Evolutionary conservation across 2,888 invertebrate genomes (phyloP), one percentile per base, ranked within the genome.

Genomic region (Mechanitis mazaeus): DNA sequence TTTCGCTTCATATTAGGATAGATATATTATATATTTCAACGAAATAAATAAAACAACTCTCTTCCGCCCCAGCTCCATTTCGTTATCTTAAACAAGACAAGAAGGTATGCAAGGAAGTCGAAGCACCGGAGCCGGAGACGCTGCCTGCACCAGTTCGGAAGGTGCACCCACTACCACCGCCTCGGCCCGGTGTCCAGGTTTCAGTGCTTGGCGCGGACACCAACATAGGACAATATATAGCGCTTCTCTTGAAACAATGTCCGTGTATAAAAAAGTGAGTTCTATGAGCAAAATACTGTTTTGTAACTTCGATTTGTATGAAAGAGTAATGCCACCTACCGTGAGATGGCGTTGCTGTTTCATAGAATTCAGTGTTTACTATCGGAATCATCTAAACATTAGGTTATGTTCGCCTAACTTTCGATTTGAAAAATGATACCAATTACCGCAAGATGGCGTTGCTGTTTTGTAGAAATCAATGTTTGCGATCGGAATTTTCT

Each of bases 201-300:
- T 78, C 88, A 55, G 70, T 92, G 59, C 84, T 92, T 66, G 92
- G 92, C 2, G 92, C 90, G 3, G 87, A 91, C 69, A 90, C 91
- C 1, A 78, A 80, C 11, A 75, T 91, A 60, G 92, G 92, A 0
- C 87, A 88, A 63, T 85, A 87, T 38, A 74, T 90, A 3, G 80
- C 91, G 3, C 75, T 92, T 53, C 72, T 92, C 50, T 76, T 92
- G 2, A 92, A 92, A 72, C 91, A 92, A 68, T 92, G 92, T 68
- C 85, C 92, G 2, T 80, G 80, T 65, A 80, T 89, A 57, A 87
- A 83, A 63, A 85, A 84, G 88, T 89, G 71, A 85, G 87, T 78
- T 58, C 20, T 42, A 33, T 20, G 64, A 20, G 63, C 35, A 3
- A 33, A 56, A 9, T 42, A 42, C 42, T 9, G 20, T 20, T 20